Evolutionary conservation across 2,888 invertebrate genomes (phyloP).

Genomic region (Oscheius sp.): DNA sequence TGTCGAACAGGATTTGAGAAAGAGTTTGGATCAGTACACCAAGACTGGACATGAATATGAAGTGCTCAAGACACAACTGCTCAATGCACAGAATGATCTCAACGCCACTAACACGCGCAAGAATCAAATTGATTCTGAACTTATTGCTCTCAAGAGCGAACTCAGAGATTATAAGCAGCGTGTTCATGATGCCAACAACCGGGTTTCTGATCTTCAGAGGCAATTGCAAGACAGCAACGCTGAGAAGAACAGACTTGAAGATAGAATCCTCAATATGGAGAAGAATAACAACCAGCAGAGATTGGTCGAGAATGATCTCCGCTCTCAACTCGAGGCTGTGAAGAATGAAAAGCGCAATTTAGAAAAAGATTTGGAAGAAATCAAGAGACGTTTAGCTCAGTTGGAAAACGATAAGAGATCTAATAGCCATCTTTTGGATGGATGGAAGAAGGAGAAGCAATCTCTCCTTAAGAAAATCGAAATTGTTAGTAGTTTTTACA

Average conservation of each 20-base stretch:
- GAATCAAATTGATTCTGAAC: constrained; percentile 63
- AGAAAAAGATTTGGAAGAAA: constrained; percentile 63
- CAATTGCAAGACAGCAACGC: constrained; percentile 66
- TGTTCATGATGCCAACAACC: constrained; percentile 61
- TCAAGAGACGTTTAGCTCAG: constrained; percentile 58
- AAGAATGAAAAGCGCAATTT: constrained; percentile 65
- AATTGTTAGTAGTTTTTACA: constrained; percentile 44
- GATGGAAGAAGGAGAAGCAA: constrained; percentile 67
- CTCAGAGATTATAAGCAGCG: constrained; percentile 68
- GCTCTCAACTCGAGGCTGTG: constrained; percentile 62
- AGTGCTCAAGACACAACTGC: constrained; percentile 59
- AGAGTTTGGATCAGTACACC: constrained; percentile 58
- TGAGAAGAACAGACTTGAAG: constrained; percentile 67
- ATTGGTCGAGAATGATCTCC: constrained; percentile 62
- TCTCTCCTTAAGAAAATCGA: constrained; percentile 68
- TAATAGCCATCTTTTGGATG: constrained; percentile 54
- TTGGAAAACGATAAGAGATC: constrained; percentile 60
- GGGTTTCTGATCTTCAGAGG: constrained; percentile 65
- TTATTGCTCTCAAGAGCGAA: constrained; percentile 61
- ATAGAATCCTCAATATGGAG: constrained; percentile 62
- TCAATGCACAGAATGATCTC: constrained; percentile 63
- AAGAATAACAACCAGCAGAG: constrained; percentile 62
- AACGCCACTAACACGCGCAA: constrained; percentile 55
- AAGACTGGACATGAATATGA: constrained; percentile 59
- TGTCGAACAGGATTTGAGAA: constrained; percentile 63